Evolutionary conservation across 2,888 invertebrate species (phyloP).

Genomic region (Seira ritae): DNA sequence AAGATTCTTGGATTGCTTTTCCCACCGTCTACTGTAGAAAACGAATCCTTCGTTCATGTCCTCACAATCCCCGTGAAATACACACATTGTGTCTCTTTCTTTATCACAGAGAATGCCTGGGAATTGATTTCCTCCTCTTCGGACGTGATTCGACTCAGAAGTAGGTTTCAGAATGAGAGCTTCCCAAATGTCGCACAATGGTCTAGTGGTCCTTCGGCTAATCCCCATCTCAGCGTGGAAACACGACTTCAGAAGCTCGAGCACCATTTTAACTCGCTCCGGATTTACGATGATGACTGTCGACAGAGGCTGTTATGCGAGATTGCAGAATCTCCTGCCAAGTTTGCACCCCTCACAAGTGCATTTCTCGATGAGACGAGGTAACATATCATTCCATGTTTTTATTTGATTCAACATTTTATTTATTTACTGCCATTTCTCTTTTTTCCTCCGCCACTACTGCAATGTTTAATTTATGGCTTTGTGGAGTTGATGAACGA

Average conservation of each 20-base stretch:
- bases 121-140: constrained; percentile 70
- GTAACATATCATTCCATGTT: constrained; percentile 54
- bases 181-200: constrained; percentile 45
- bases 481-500: too few species aligned
- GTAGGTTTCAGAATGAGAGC: constrained; percentile 49
- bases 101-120: constrained; percentile 61
- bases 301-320: constrained; percentile 74
- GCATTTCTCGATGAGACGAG: constrained; percentile 74
- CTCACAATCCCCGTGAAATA: too few species aligned
- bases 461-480: too few species aligned
- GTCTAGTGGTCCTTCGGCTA: constrained; percentile 28
- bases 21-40: too few species aligned
- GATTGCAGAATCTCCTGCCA: constrained; percentile 73
- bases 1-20: too few species aligned
- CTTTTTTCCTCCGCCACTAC: too few species aligned
- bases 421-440: not conserved
- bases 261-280: constrained; percentile 74
- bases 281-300: constrained; percentile 74
- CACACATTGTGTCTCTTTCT: not conserved
- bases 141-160: constrained; percentile 66
- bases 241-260: constrained; percentile 70
- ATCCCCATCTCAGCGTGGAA: constrained; percentile 67
- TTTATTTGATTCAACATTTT: constrained; percentile 20
- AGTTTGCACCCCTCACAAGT: constrained; percentile 74
- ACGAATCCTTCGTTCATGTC: too few species aligned